A percentile compares a stretch with the other conserved stretches of the same genome.
These are phyloP conservation scores for Amphiprion clarkii DNA, from an alignment of 2,797 vertebrate species.

Conservation along the genomic window DNA sequence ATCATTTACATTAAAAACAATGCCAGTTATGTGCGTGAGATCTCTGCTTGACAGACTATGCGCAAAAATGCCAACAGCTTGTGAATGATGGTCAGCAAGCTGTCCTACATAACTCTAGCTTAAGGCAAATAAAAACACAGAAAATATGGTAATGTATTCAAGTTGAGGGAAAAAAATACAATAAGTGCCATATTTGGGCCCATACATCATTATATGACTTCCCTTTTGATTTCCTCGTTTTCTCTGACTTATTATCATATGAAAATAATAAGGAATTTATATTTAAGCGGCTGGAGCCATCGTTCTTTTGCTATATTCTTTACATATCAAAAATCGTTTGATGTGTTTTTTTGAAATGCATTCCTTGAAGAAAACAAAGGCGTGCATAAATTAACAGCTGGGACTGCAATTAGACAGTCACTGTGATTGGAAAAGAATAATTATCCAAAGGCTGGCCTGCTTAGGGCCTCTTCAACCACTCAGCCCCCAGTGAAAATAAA, in stretches of 20 bases:
- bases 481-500: constrained; percentile 62
- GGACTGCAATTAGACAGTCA: constrained; percentile 83
- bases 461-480: constrained; percentile 81
- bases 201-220: constrained; percentile 79
- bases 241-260: constrained; percentile 83
- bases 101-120: constrained; percentile 78
- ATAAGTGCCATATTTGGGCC: constrained; percentile 76
- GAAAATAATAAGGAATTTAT: constrained; percentile 83
- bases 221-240: constrained; percentile 79
- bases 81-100: constrained; percentile 79
- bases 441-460: constrained; percentile 78
- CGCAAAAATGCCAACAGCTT: constrained; percentile 67
- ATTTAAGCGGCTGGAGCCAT: constrained; percentile 77
- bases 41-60: constrained; percentile 47
- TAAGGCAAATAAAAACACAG: constrained; percentile 71
- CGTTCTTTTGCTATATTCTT: constrained; percentile 74
- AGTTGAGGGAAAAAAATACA: constrained; percentile 68
- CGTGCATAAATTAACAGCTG: constrained; percentile 82
- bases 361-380: constrained; percentile 85
- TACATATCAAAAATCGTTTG: constrained; percentile 83
- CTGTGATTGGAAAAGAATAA: constrained; percentile 84
- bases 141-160: constrained; percentile 83
- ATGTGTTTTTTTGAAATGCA: constrained; percentile 81
- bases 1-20: constrained; percentile 77
- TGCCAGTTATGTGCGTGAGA: constrained; percentile 49